These are phyloP conservation scores for Pogonomyrmex barbatus DNA, from an alignment of 1,140 invertebrate species.

Conservation along the genomic window DNA sequence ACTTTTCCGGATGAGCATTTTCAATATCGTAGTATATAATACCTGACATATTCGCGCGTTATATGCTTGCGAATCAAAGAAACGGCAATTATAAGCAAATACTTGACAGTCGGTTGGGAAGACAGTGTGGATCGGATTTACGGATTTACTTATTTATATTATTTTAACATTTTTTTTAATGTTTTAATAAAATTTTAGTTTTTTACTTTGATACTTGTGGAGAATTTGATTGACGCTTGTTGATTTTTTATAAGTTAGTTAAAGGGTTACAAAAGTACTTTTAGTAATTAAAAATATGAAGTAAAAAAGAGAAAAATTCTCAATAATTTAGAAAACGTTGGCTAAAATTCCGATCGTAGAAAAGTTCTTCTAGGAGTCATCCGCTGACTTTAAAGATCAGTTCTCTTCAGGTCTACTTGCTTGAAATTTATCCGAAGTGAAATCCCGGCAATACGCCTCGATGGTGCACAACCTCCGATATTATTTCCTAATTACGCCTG, in stretches of 20 bases:
- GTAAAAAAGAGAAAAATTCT: background rate
- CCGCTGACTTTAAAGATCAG: conserved; percentile 5
- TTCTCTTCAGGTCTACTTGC: background rate
- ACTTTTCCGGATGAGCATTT: background rate
- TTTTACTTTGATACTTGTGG: background rate
- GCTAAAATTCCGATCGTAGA: background rate
- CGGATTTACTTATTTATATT: background rate
- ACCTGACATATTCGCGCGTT: background rate
- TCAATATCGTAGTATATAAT: background rate
- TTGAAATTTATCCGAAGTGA: background rate
- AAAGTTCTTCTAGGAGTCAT: background rate
- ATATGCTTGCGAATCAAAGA: background rate
- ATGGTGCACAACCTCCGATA: conserved; percentile 24
- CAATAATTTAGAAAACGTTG: background rate
- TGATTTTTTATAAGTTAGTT: background rate
- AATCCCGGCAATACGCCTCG: conserved; percentile 12
- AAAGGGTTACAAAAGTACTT: background rate
- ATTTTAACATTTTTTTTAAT: conserved; percentile 20
- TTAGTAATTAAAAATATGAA: background rate
- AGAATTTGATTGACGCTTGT: background rate
- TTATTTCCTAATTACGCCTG: conserved; percentile 57
- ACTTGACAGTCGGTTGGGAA: background rate
- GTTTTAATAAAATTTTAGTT: conserved; percentile 1
- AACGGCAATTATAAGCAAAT: background rate
- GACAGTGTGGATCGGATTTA: background rate